Evolutionary conservation across 2,113 vertebrate species (phyloP).

Genomic region (Campylomormyrus tamandua): DNA sequence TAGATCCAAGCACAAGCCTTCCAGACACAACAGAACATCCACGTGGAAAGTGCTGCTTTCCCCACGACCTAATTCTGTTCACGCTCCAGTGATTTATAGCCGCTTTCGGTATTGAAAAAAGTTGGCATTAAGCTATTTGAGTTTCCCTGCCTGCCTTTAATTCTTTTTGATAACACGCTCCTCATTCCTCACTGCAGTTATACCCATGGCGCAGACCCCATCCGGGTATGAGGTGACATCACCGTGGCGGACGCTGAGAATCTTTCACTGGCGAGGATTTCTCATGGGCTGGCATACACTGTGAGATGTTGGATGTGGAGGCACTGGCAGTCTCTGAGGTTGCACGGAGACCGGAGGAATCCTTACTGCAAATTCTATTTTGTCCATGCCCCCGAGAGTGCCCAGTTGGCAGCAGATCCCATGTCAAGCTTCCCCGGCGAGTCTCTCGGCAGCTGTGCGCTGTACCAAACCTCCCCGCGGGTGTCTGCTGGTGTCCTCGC

Average conservation of each 20-base stretch:
- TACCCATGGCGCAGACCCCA: neutral
- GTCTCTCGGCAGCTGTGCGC: neutral
- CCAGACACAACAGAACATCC: conserved; percentile 8
- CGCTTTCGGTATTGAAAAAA: conserved; percentile 1
- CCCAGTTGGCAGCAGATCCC: conserved; percentile 49
- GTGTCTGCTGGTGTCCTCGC: neutral
- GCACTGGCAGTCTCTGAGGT: conserved; percentile 6
- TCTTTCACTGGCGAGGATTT: conserved; percentile 11
- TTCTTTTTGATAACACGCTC: conserved; percentile 10
- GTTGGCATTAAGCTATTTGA: neutral
- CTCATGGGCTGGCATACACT: conserved; percentile 16
- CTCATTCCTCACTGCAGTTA: neutral
- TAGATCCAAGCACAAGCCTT: conserved; percentile 16
- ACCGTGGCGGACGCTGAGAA: conserved; percentile 17
- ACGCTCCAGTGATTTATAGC: conserved; percentile 20
- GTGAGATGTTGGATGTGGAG: conserved; percentile 22
- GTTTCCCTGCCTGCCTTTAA: neutral
- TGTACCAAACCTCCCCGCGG: neutral
- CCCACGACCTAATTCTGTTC: conserved; percentile 20
- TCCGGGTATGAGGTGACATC: conserved; percentile 5
- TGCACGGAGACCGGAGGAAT: conserved; percentile 8
- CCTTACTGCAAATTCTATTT: neutral
- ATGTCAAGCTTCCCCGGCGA: neutral
- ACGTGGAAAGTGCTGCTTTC: conserved; percentile 12
- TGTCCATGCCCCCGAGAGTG: conserved; percentile 31